Evolutionary conservation across 2,888 invertebrate species (phyloP), one percentile per base, ranked within the genome.

Genomic region (Amphiduros pacificus): DNA sequence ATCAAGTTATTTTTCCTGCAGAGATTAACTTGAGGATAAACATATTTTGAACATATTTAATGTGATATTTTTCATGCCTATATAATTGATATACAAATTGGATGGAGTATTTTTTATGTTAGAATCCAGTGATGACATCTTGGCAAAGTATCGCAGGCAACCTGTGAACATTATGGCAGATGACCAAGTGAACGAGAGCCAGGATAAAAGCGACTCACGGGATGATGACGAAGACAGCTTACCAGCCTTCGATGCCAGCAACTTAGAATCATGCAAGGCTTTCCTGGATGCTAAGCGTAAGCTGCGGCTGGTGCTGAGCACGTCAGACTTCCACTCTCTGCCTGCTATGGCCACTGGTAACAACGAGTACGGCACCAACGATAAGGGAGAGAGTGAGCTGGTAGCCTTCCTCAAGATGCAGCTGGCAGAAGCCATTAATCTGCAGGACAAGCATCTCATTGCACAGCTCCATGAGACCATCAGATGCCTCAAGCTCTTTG

Each of bases 61-160:
- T n/a, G n/a, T n/a, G n/a, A n/a, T n/a, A n/a, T n/a, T n/a, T n/a
- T n/a, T n/a, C n/a, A n/a, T n/a, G n/a, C n/a, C n/a, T n/a, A n/a
- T n/a, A n/a, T n/a, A n/a, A n/a, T n/a, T n/a, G n/a, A n/a, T n/a
- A n/a, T n/a, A n/a, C n/a, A n/a, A n/a, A n/a, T n/a, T n/a, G n/a
- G n/a, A n/a, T n/a, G n/a, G n/a, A n/a, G 28, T 56, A 26, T 44
- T 20, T 40, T 2, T 36, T 59, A 17, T 28, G 9, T 85, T 82
- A 76, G 94, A 94, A 84, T 89, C 89, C 36, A 90, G 91, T 0
- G 95, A 96, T 76, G 94, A 96, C 77, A 97, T 97, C 77, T 86
- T 97, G 70, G 96, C 93, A 48, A 97, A 96, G 83, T 97, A 97
- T 84, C 87, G 95, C 5, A 87, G 89, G 63, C 83, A 84, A 64